Conservation (phyloP, 2,797 vertebrate species). For the Cottoperca gobio region DNA sequence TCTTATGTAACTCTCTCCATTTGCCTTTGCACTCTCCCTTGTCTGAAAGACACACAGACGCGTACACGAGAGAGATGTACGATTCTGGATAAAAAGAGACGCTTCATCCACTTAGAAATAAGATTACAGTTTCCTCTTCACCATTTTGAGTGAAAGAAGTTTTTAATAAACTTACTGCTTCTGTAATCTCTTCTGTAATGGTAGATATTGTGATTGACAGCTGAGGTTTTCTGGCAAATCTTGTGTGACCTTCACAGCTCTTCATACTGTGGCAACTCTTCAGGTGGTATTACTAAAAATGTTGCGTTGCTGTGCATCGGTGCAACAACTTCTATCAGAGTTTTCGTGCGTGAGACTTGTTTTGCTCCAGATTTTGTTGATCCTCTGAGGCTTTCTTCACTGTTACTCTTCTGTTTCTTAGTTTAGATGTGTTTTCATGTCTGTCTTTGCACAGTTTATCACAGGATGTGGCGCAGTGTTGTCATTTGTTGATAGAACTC, state of each 20-base stretch:
- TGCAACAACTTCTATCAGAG: neutral
- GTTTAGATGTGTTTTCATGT: slow-evolving; percentile 14
- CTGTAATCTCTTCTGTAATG: neutral
- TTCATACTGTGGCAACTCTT: neutral
- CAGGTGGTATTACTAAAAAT: neutral
- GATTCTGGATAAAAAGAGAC: slow-evolving; percentile 20
- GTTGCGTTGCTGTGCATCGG: neutral
- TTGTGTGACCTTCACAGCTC: neutral
- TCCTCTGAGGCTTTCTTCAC: neutral
- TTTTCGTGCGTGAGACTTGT: neutral
- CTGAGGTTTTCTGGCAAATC: neutral
- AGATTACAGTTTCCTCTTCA: neutral
- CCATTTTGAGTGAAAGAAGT: slow-evolving; percentile 2
- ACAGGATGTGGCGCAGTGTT: neutral
- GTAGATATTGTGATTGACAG: neutral
- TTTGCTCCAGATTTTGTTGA: neutral
- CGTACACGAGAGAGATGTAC: slow-evolving; percentile 16
- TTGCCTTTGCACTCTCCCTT: slow-evolving; percentile 43
- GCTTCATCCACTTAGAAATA: slow-evolving; percentile 27
- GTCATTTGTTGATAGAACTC: neutral
- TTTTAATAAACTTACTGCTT: neutral
- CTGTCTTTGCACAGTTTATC: slow-evolving; percentile 2
- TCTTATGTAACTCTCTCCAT: slow-evolving; percentile 67
- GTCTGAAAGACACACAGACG: slow-evolving; percentile 6
- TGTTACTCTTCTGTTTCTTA: neutral